Percentiles rank a stretch among this genome's conserved stretches.
Conservation (phyloP, 2,888 invertebrate species). For the Plemyria rubiginata region DNA sequence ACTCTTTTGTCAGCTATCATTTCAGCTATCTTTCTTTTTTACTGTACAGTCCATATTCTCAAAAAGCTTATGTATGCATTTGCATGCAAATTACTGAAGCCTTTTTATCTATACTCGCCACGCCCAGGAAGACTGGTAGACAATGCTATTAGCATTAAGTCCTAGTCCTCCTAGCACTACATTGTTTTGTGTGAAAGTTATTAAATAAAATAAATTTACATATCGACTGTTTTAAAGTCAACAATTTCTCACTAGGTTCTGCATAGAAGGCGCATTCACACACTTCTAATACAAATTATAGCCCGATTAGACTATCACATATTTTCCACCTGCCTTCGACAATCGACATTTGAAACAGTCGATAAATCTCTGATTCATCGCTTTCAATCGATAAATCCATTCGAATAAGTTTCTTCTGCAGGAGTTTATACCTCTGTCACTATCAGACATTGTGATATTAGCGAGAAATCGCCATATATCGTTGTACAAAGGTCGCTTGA, state of each 20-base stretch:
- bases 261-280: neutral
- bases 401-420: slow-evolving; percentile 13
- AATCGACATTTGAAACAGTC: slow-evolving; percentile 27
- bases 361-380: slow-evolving; percentile 28
- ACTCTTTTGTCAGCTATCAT: too few species aligned
- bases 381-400: slow-evolving; percentile 25
- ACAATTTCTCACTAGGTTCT: slow-evolving; percentile 7
- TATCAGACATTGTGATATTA: neutral
- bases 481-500: too few species aligned
- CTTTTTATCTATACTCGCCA: too few species aligned
- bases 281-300: slow-evolving; percentile 20
- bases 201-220: too few species aligned
- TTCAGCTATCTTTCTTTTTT: too few species aligned
- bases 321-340: slow-evolving; percentile 21
- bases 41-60: too few species aligned
- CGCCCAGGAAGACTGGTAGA: too few species aligned
- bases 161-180: too few species aligned
- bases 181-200: too few species aligned
- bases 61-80: too few species aligned
- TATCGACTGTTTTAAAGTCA: neutral
- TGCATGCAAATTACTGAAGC: too few species aligned
- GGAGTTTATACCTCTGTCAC: neutral
- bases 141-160: too few species aligned
- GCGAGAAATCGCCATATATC: neutral
- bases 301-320: slow-evolving; percentile 21